Conservation (phyloP, 2,797 vertebrate genomes). For the Holocentrus rufus region DNA sequence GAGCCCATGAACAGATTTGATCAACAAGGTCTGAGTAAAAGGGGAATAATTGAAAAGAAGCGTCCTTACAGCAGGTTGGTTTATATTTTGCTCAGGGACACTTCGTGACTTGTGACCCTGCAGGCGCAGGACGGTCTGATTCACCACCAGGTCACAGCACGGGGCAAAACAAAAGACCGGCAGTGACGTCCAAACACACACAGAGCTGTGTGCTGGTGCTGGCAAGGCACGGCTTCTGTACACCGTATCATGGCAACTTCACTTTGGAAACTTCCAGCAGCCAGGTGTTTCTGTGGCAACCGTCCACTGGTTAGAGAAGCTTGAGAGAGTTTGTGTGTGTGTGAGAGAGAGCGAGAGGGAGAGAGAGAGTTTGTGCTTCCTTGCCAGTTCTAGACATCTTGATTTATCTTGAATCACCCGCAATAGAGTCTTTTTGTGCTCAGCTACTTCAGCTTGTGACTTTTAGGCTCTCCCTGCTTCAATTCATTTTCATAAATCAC, state of each 20-base stretch:
- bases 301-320: neutral
- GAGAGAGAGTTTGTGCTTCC: constrained; percentile 5
- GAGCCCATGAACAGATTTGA: constrained; percentile 28
- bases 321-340: neutral
- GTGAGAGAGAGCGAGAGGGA: constrained; percentile 6
- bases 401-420: neutral
- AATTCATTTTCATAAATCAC: neutral
- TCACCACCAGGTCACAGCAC: neutral
- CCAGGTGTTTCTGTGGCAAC: constrained; percentile 30
- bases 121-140: constrained; percentile 1
- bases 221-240: constrained; percentile 36
- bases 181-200: constrained; percentile 9
- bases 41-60: neutral
- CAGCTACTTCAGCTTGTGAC: neutral
- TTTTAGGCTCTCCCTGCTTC: neutral
- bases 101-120: constrained; percentile 13
- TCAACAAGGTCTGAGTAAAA: neutral
- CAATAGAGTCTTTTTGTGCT: neutral
- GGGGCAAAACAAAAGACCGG: constrained; percentile 3
- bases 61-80: constrained; percentile 7
- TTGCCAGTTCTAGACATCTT: constrained; percentile 7
- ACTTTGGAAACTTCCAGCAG: constrained; percentile 31
- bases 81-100: constrained; percentile 19
- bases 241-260: constrained; percentile 47
- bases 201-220: neutral